A percentile compares a stretch with the other conserved stretches of the same genome.
These are phyloP conservation scores for Leptinotarsa tumamoca DNA, from an alignment of 2,888 invertebrate species.

Conservation along the genomic window DNA sequence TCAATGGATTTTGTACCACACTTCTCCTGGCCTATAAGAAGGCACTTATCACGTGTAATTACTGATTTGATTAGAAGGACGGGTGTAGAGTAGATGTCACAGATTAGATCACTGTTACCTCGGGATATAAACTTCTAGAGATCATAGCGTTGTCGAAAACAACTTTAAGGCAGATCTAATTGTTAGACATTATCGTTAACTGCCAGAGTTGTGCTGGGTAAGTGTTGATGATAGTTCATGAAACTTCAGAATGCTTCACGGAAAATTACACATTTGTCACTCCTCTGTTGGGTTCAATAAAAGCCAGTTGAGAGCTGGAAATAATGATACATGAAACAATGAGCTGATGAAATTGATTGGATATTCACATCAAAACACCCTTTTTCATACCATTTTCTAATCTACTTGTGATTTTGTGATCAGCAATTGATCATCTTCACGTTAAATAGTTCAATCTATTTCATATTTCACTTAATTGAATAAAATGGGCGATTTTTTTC, in stretches of 20 bases:
- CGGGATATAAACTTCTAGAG: slow-evolving; percentile 60
- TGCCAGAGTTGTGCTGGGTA: slow-evolving; percentile 48
- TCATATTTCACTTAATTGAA: too few relatives aligned
- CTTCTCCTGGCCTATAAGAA: slow-evolving; percentile 32
- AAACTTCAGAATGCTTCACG: not conserved
- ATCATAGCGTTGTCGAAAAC: slow-evolving; percentile 54
- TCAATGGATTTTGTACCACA: not conserved
- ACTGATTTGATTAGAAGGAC: slow-evolving; percentile 57
- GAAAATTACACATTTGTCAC: slow-evolving; percentile 2
- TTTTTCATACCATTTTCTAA: too few relatives aligned
- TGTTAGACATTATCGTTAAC: slow-evolving; percentile 55
- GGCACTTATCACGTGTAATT: slow-evolving; percentile 59
- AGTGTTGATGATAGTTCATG: slow-evolving; percentile 38
- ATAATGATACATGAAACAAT: not conserved
- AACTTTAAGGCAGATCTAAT: slow-evolving; percentile 55
- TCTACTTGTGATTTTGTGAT: too few relatives aligned
- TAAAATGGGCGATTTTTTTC: too few relatives aligned
- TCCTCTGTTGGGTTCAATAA: not conserved
- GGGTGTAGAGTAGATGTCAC: slow-evolving; percentile 49
- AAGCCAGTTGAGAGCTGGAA: too few relatives aligned
- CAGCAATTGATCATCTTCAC: too few relatives aligned
- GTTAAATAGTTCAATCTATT: too few relatives aligned
- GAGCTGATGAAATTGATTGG: not conserved
- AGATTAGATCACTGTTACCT: slow-evolving; percentile 64
- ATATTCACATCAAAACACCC: not conserved